These are phyloP conservation scores for Echinarachnius parma DNA, from an alignment of 53 echinoderm and acorn worm species.

Conservation along the genomic window DNA sequence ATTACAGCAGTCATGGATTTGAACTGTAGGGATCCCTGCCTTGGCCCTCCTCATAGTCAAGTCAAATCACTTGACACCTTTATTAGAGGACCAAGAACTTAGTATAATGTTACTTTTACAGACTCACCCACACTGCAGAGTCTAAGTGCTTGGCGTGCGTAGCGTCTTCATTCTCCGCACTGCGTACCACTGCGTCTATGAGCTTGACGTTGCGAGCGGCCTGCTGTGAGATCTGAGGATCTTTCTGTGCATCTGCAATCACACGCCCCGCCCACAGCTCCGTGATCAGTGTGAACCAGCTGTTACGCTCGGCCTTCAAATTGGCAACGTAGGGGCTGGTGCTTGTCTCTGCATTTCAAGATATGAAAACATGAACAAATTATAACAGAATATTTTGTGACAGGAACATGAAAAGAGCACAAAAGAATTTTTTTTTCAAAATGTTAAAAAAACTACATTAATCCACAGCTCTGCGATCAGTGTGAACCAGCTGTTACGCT, in stretches of 20 bases:
- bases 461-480: conserved; percentile 86
- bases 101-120: too few relatives aligned
- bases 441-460: too few relatives aligned
- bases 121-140: conserved; percentile 65
- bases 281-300: conserved; percentile 82
- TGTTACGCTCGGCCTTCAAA: conserved; percentile 84
- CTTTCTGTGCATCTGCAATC: conserved; percentile 85
- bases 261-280: conserved; percentile 90
- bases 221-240: conserved; percentile 90
- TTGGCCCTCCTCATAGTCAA: too few relatives aligned
- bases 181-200: conserved; percentile 83
- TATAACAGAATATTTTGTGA: too few relatives aligned
- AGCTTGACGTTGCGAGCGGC: conserved; percentile 86
- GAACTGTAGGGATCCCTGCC: too few relatives aligned
- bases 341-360: conserved; percentile 25
- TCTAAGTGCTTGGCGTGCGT: conserved; percentile 74
- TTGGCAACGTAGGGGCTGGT: conserved; percentile 75
- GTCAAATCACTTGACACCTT: too few relatives aligned
- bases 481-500: conserved; percentile 88
- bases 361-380: too few relatives aligned
- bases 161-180: conserved; percentile 76
- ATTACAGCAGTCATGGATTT: too few relatives aligned
- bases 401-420: too few relatives aligned
- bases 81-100: too few relatives aligned
- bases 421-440: too few relatives aligned